A percentile compares a stretch with the other conserved stretches of the same genome.
These are phyloP conservation scores for Aporophyla nigra DNA, from an alignment of 2,888 invertebrate genomes.

Conservation along the genomic window DNA sequence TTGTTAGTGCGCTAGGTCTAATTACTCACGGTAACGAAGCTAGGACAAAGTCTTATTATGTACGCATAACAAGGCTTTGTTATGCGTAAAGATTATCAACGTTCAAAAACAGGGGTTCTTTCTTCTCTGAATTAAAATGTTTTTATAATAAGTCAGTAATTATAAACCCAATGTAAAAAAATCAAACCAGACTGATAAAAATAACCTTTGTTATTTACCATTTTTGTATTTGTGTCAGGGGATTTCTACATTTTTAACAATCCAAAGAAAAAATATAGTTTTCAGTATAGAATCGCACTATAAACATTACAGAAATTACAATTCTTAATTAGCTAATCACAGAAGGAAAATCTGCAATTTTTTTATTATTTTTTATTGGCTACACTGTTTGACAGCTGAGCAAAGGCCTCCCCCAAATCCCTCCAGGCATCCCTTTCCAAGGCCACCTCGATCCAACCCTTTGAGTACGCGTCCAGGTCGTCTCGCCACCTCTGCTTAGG, in stretches of 20 bases:
- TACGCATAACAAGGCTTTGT: neutral
- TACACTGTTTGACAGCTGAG: too few relatives aligned
- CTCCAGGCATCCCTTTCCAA: too few relatives aligned
- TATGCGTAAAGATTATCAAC: neutral
- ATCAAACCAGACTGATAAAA: neutral
- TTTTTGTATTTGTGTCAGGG: neutral
- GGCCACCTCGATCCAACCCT: too few relatives aligned
- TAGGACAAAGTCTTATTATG: slow-evolving; percentile 12
- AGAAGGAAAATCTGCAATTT: neutral
- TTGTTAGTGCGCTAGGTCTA: slow-evolving; percentile 19
- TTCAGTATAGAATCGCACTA: neutral
- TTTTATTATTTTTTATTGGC: too few relatives aligned
- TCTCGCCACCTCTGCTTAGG: too few relatives aligned
- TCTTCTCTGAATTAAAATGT: neutral
- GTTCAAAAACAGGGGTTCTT: neutral
- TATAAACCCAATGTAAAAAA: neutral
- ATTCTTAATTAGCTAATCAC: slow-evolving; percentile 6
- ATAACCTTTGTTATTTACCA: too few relatives aligned
- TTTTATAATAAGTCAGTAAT: neutral
- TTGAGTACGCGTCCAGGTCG: too few relatives aligned
- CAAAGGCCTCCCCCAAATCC: too few relatives aligned
- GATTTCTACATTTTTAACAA: slow-evolving; percentile 9
- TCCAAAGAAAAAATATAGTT: slow-evolving; percentile 6
- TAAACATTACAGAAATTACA: neutral
- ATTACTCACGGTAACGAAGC: slow-evolving; percentile 22